These are phyloP conservation scores for Drosophila mayri DNA, from an alignment of 1,140 invertebrate genomes.

Conservation along the genomic window DNA sequence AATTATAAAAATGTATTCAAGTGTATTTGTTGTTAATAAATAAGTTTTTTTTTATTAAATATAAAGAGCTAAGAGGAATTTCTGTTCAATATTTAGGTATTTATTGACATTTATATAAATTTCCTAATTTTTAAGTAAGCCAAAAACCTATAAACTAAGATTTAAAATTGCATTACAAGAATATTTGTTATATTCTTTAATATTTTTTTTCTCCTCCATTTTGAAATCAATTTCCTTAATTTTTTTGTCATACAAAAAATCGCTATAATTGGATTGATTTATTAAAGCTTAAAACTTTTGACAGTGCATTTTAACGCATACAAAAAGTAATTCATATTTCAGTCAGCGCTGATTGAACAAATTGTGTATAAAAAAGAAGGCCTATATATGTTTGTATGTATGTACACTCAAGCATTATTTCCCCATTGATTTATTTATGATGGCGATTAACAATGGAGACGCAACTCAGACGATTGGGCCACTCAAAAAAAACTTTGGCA, in stretches of 20 bases:
- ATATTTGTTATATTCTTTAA: too few species aligned
- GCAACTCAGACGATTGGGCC: constrained; percentile 24
- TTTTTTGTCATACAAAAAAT: neutral
- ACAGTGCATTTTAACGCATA: constrained; percentile 17
- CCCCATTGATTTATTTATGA: constrained; percentile 72
- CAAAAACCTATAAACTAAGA: too few species aligned
- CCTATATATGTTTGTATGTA: constrained; percentile 7
- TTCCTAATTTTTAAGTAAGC: too few species aligned
- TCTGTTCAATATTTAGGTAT: neutral
- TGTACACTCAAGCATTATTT: constrained; percentile 21
- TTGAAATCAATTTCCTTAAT: neutral
- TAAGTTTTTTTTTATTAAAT: too few species aligned
- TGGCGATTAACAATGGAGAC: constrained; percentile 66
- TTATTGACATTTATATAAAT: neutral
- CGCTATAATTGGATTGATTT: neutral
- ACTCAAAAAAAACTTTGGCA: constrained; percentile 59
- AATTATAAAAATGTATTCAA: too few species aligned
- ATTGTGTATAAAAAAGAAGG: constrained; percentile 59
- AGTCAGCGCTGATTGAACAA: constrained; percentile 53
- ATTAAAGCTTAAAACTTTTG: neutral
- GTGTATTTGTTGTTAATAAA: too few species aligned
- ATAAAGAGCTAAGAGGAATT: neutral
- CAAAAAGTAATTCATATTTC: constrained; percentile 72
- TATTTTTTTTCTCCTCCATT: neutral
- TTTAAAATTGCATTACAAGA: too few species aligned